A percentile compares a stretch with the other conserved stretches of the same genome.
phyloP scores from a whole-genome alignment of 2,888 invertebrate genomes.

The Dryobotodes eremita region DNA sequence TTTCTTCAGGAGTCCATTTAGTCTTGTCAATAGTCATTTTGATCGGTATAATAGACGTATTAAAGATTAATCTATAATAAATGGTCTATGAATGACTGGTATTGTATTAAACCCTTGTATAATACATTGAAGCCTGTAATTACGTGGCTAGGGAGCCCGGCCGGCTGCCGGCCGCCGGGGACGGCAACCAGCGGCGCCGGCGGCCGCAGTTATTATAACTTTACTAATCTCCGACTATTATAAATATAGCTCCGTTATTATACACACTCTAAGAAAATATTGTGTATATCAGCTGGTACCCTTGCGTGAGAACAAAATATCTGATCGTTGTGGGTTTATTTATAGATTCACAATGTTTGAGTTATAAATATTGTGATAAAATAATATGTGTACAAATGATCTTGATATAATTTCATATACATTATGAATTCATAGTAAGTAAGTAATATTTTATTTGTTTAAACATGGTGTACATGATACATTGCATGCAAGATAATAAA shows the following conservation, averaged over 20 bases:
- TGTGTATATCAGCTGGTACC: slow-evolving; percentile 1
- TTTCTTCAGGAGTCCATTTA: neutral
- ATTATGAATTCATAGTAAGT: neutral
- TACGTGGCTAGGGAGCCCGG: slow-evolving; percentile 74
- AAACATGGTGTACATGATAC: too few relatives aligned
- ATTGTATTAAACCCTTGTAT: slow-evolving; percentile 37
- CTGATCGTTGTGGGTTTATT: neutral
- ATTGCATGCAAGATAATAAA: too few relatives aligned
- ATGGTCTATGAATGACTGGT: slow-evolving; percentile 31
- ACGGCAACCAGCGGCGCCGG: slow-evolving; percentile 63
- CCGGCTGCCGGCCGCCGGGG: slow-evolving; percentile 65
- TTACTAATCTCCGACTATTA: slow-evolving; percentile 65
- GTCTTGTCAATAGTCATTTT: neutral
- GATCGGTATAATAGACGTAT: neutral
- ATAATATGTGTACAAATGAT: neutral
- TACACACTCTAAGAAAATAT: slow-evolving; percentile 31
- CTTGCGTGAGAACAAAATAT: slow-evolving; percentile 44
- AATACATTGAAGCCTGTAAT: slow-evolving; percentile 70
- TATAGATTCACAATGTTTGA: slow-evolving; percentile 1
- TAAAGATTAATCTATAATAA: slow-evolving; percentile 16
- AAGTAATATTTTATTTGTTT: too few relatives aligned
- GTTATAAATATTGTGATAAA: neutral
- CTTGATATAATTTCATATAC: neutral
- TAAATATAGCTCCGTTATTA: slow-evolving; percentile 48
- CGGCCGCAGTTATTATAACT: slow-evolving; percentile 72